Evolutionary conservation across 2,888 invertebrate genomes (phyloP).

Genomic region (Nomada hirtipes): DNA sequence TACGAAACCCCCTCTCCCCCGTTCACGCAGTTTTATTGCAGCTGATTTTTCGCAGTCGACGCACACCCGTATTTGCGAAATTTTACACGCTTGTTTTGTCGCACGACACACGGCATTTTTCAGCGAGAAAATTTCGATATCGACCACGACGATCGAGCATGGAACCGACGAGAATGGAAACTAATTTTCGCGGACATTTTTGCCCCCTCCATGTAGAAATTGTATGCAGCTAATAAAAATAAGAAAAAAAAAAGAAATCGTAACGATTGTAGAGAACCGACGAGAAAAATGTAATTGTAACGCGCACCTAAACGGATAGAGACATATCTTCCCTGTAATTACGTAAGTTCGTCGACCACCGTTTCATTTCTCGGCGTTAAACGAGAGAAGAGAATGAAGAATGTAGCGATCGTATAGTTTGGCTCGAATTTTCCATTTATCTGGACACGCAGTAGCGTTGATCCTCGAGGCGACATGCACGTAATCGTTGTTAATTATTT

Average conservation of each 20-base stretch:
- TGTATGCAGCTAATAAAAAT: slow-evolving; percentile 28
- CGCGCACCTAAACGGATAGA: slow-evolving; percentile 68
- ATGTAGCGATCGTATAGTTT: slow-evolving; percentile 57
- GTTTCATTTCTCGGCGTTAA: slow-evolving; percentile 20
- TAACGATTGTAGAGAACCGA: slow-evolving; percentile 58
- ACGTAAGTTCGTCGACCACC: slow-evolving; percentile 46
- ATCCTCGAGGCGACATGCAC: slow-evolving; percentile 52
- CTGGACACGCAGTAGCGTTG: slow-evolving; percentile 42
- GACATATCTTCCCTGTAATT: slow-evolving; percentile 59
- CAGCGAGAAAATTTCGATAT: slow-evolving; percentile 20
- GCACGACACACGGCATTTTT: slow-evolving; percentile 28
- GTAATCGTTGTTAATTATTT: slow-evolving; percentile 75
- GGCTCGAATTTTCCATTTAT: slow-evolving; percentile 48
- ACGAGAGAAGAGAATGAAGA: slow-evolving; percentile 8
- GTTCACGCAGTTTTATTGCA: slow-evolving; percentile 34
- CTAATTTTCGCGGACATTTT: slow-evolving; percentile 42
- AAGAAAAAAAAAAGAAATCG: slow-evolving; percentile 35
- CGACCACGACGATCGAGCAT: slow-evolving; percentile 31
- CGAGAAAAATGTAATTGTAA: slow-evolving; percentile 60
- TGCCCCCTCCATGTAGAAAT: slow-evolving; percentile 26
- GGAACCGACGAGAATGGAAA: slow-evolving; percentile 30
- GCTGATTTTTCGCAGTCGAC: slow-evolving; percentile 33
- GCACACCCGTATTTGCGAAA: slow-evolving; percentile 32
- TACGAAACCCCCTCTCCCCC: background rate
- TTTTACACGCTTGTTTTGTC: slow-evolving; percentile 36